Base-by-base conservation (phyloP, 2,888 invertebrate species). In the Eudemis profundana region DNA sequence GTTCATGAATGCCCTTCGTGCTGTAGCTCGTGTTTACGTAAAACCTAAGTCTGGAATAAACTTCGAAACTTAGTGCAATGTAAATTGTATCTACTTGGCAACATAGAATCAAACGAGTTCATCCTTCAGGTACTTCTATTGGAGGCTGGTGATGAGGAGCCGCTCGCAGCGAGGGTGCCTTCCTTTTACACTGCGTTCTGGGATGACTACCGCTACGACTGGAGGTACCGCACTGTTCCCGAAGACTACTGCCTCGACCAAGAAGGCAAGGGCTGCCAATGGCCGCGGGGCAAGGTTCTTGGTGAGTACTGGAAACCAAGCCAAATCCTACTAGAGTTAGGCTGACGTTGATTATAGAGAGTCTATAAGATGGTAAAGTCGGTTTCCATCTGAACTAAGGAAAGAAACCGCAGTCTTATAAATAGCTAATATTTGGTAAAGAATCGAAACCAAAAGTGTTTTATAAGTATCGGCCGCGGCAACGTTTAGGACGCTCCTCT, bases 271-370 rank as follows among this genome's bases (percentile, higher is more conserved):
- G 88, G 93, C 0, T 95, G 95, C 75, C 75, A 77, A n/a, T 96
- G 95, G 95, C 94, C 95, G 0, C 85, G 95, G 46, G 96, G 95
- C 12, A 96, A 95, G 83, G 94, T 92, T 17, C 86, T 97, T 0
- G 97, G 90, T 87, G 73, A 75, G 75, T 59, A 29, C 7, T 21
- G n/a, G 33, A 33, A 33, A 8, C 8, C 8, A 33, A 33, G 4
- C 10, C 14, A 19, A 46, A 17, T 10, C 15, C 15, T 42, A n/a
- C n/a, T n/a, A n/a, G 15, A 15, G 7, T 42, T 14, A 36, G 8
- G 8, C n/a, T n/a, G n/a, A n/a, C n/a, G n/a, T n/a, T n/a, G n/a
- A n/a, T n/a, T n/a, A n/a, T n/a, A n/a, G n/a, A n/a, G n/a, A n/a
- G n/a, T n/a, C n/a, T n/a, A n/a, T n/a, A n/a, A n/a, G n/a, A n/a